Base-by-base conservation (phyloP, 92 coral and sea anemone genomes). In the Pocillopora grandis region DNA sequence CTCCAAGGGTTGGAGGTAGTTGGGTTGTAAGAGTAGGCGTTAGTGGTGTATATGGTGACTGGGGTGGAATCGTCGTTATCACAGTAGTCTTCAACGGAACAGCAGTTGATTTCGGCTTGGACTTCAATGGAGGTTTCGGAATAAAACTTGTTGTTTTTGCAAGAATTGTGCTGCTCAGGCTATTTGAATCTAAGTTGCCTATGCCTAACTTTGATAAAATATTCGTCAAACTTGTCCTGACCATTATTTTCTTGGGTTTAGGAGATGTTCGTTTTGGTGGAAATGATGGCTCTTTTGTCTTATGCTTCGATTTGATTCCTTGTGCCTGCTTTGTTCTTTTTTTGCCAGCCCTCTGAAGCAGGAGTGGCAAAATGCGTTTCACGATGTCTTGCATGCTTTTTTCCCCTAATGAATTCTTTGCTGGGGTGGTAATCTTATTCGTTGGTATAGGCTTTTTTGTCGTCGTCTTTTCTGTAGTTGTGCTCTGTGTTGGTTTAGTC, bases 301-400 rank as follows among this genome's bases (percentile, higher is more conserved):
- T 71, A 9, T 87, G 86, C 10, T 77, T 82, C 52, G 80, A 81
- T 37, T 86, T 60, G 35, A 89, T 78, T 8, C 85, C 79, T 58
- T 71, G 87, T 48, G n/a, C 10, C 23, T 57, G 72, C 67, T 67
- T 33, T 18, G 42, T 48, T 21, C 63, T 61, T n/a, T 36, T 27
- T 66, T 37, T 71, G 11, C 78, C 76, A 59, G 85, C 83, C 69
- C 83, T 92, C 77, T 92, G 85, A 16, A 94, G 89, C 55, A 94
- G 68, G 9, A 94, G 62, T 12, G 98, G 98, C 84, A 94, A 91
- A 72, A 94, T 72, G 70, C 77, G 91, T 67, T 88, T 89, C 19
- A 94, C 76, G 49, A 92, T 86, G 48, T 87, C 88, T 71, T 85
- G 92, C 62, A 94, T 61, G 84, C 87, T 88, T 8, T 70, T 63